Evolutionary conservation across 2,797 vertebrate genomes (phyloP), one percentile per base, ranked within the genome.

Genomic region (Ispidina picta): DNA sequence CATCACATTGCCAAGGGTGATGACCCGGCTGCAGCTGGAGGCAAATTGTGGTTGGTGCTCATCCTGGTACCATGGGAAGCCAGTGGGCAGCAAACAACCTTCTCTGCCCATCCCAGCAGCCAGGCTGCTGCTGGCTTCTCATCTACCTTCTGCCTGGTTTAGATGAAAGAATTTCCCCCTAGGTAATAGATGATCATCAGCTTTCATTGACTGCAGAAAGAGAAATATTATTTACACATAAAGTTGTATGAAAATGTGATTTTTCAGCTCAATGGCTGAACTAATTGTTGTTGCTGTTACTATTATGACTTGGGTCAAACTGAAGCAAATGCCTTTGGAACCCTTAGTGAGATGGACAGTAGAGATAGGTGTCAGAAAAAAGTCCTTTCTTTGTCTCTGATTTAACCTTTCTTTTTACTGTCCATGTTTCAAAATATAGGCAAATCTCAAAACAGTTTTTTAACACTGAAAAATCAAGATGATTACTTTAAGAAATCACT

Each of bases 21-120:
- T 29, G 54, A 19, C 3, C 19, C 3, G 6, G 21, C 44, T 88
- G 74, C 39, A 78, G 66, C 63, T 48, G 70, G 69, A 80, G 79
- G 46, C 28, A 56, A 4, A 26, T 0, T 2, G n/a, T 28, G 29
- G 29, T 46, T 48, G 55, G 22, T 71, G 54, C 31, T 64, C 17
- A 9, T 4, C 26, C 29, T 5, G 2, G 2, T 56, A 16, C 5
- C 5, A 39, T 0, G 0, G n/a, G 43, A 49, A 62, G 15, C 33
- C 12, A 1, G 1, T 8, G 78, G 52, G 12, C 29, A 66, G 31
- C 51, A 71, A 64, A 31, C 3, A 5, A 15, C 37, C 39, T 65
- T 44, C 23, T 58, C 59, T 23, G 1, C 6, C 5, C 2, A 29
- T 72, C 46, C 76, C 29, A 26, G 22, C 5, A 1, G 12, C 44